phyloP scores from a whole-genome alignment of 1,140 invertebrate genomes.

The Apis florea region DNA sequence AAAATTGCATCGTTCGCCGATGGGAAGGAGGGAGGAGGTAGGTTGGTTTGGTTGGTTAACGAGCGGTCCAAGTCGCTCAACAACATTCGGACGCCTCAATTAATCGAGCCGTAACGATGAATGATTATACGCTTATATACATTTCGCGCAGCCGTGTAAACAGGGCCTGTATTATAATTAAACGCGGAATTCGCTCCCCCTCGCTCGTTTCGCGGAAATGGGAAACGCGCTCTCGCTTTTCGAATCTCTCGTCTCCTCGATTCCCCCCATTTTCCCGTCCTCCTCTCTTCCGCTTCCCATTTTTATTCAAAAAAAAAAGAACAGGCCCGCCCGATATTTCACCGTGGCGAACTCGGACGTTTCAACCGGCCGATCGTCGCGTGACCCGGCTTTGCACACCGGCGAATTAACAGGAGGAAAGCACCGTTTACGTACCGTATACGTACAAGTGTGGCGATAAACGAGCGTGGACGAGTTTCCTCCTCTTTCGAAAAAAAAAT shows the following conservation, averaged over 20 bases:
- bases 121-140: slow-evolving; percentile 45
- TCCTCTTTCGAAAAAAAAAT: too few relatives aligned
- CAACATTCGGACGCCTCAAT: slow-evolving; percentile 37
- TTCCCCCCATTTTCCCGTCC: not conserved
- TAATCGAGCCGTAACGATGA: slow-evolving; percentile 46
- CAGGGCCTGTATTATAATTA: slow-evolving; percentile 29
- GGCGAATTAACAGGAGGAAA: too few relatives aligned
- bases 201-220: not conserved
- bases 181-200: not conserved
- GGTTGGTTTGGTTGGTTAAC: slow-evolving; percentile 2
- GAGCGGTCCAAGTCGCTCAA: not conserved
- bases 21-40: not conserved
- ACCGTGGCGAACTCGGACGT: not conserved
- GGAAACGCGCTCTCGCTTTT: not conserved
- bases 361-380: too few relatives aligned
- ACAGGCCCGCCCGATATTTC: not conserved
- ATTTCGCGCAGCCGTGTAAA: not conserved
- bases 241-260: slow-evolving; percentile 3
- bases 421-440: too few relatives aligned
- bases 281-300: not conserved
- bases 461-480: too few relatives aligned
- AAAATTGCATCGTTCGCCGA: slow-evolving; percentile 18
- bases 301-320: not conserved
- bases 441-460: too few relatives aligned
- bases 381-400: too few relatives aligned